Evolutionary conservation across 2,113 vertebrate genomes (phyloP).

Genomic region (Paradoxurus hermaphroditus): DNA sequence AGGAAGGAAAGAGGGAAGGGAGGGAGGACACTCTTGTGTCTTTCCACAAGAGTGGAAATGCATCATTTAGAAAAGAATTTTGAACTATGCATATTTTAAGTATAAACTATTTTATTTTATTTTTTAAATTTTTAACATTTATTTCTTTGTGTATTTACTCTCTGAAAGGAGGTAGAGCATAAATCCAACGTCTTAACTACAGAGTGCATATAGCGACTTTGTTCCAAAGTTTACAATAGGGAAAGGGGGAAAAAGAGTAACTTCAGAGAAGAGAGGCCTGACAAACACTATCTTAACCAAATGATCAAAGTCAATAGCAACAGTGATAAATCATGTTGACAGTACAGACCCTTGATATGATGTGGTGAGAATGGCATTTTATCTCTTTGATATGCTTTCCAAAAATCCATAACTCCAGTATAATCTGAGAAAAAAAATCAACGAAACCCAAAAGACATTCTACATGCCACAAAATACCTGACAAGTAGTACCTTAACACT

Average conservation of each 20-base stretch:
- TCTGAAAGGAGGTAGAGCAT: not conserved
- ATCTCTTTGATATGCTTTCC: not conserved
- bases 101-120: too few species aligned
- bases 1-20: not conserved
- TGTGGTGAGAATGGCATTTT: not conserved
- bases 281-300: not conserved
- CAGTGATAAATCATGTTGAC: not conserved
- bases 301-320: not conserved
- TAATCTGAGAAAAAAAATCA: not conserved
- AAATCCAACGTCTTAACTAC: not conserved
- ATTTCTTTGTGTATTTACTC: not conserved
- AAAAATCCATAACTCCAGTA: not conserved
- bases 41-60: not conserved
- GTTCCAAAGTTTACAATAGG: not conserved
- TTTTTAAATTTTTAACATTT: too few species aligned
- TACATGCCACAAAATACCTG: not conserved
- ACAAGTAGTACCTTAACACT: not conserved
- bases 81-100: not conserved
- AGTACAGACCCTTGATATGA: not conserved
- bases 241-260: not conserved
- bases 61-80: not conserved
- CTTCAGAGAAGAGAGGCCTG: not conserved
- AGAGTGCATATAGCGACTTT: not conserved
- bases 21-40: too few species aligned
- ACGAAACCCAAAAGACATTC: not conserved